Conservation (phyloP, 2,888 invertebrate species). For the Diarsia mendica region DNA sequence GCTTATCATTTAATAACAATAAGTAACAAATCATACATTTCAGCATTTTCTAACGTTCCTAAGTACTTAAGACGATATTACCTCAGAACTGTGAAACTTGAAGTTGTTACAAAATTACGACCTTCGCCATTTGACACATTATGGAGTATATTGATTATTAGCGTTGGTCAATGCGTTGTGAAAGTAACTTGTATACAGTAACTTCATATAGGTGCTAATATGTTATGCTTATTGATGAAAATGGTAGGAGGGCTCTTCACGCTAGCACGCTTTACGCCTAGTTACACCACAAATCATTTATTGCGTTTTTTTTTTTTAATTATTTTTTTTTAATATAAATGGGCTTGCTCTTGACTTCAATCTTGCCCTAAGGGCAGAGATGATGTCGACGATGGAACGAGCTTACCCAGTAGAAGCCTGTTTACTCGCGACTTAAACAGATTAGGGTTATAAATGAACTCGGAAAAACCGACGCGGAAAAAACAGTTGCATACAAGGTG, state of each 20-base stretch:
- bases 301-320: no score
- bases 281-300: neutral
- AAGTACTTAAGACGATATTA: conserved; percentile 32
- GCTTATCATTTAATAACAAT: neutral
- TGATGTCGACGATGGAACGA: no score
- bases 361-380: no score
- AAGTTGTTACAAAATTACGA: conserved; percentile 48
- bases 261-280: neutral
- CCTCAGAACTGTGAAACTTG: conserved; percentile 43
- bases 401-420: no score
- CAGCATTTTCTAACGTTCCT: conserved; percentile 14
- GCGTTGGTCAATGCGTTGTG: conserved; percentile 50
- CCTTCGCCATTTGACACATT: conserved; percentile 65
- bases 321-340: no score
- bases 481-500: no score
- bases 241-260: neutral
- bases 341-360: no score
- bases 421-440: no score
- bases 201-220: conserved; percentile 30
- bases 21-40: conserved; percentile 29
- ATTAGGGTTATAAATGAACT: no score
- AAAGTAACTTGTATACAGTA: conserved; percentile 29
- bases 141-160: conserved; percentile 55
- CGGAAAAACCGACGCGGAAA: no score
- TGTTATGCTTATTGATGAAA: conserved; percentile 9